Percentiles rank a stretch among this genome's conserved stretches.
Evolutionary conservation across 1,140 invertebrate species (phyloP).

Genomic region (Acyrthosiphon pisum): DNA sequence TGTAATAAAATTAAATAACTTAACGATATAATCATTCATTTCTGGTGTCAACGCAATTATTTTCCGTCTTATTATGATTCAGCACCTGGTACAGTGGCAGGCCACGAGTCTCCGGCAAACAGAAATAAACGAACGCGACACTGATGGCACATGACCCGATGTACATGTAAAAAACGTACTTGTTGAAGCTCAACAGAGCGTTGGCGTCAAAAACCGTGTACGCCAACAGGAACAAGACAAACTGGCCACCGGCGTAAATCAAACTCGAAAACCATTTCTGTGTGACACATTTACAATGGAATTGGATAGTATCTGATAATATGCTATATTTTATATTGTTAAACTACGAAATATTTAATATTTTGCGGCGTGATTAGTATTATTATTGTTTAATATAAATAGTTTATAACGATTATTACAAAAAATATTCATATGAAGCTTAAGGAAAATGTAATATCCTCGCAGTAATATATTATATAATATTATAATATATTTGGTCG

Average conservation of each 20-base stretch:
- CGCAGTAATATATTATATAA: no score
- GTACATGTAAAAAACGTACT: neutral
- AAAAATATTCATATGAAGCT: no score
- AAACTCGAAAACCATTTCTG: slow-evolving; percentile 30
- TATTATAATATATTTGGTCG: no score
- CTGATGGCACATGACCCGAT: neutral
- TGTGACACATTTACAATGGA: neutral
- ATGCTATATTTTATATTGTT: neutral
- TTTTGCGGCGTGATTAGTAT: neutral
- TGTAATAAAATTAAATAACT: neutral
- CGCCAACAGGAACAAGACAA: neutral
- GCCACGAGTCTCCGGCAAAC: slow-evolving; percentile 7
- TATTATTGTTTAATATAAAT: no score
- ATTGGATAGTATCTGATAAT: neutral
- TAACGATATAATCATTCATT: neutral
- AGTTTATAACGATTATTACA: no score
- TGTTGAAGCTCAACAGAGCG: neutral
- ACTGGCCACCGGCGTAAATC: slow-evolving; percentile 8
- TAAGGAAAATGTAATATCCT: no score
- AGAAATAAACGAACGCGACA: neutral
- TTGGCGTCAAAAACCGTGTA: neutral
- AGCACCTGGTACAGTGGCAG: neutral
- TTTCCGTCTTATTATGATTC: neutral
- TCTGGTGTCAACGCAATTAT: neutral
- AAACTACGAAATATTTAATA: neutral